Conservation (phyloP, 1,140 invertebrate species). For the Eurosta solidaginis region DNA sequence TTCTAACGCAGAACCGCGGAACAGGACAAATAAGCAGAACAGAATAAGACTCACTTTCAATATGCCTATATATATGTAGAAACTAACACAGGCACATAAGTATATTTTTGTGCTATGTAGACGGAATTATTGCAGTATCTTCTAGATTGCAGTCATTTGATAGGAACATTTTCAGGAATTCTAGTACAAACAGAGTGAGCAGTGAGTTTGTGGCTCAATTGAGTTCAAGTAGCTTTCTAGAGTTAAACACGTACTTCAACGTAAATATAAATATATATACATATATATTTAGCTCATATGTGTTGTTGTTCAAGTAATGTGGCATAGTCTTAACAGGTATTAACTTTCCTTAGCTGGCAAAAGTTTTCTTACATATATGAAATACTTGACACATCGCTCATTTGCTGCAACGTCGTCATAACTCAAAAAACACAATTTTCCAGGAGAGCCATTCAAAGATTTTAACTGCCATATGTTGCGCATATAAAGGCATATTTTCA, state of each 20-base stretch:
- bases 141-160: neutral
- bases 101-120: neutral
- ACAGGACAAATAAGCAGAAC: neutral
- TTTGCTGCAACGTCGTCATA: too few species aligned
- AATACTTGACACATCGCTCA: too few species aligned
- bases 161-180: neutral
- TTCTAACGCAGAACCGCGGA: neutral
- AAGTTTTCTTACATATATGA: neutral
- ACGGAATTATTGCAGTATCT: neutral
- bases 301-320: neutral
- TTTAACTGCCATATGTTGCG: too few species aligned
- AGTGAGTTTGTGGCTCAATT: neutral
- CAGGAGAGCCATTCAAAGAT: too few species aligned
- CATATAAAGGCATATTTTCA: too few species aligned
- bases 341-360: too few species aligned
- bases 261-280: neutral
- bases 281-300: neutral
- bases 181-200: too few species aligned
- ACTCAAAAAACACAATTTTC: too few species aligned
- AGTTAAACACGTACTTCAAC: neutral
- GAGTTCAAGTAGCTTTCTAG: neutral
- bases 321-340: too few species aligned
- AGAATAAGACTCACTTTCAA: neutral
- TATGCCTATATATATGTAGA: neutral
- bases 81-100: neutral